Conservation (phyloP, 2,797 vertebrate species). For the Bradypodion ventrale region DNA sequence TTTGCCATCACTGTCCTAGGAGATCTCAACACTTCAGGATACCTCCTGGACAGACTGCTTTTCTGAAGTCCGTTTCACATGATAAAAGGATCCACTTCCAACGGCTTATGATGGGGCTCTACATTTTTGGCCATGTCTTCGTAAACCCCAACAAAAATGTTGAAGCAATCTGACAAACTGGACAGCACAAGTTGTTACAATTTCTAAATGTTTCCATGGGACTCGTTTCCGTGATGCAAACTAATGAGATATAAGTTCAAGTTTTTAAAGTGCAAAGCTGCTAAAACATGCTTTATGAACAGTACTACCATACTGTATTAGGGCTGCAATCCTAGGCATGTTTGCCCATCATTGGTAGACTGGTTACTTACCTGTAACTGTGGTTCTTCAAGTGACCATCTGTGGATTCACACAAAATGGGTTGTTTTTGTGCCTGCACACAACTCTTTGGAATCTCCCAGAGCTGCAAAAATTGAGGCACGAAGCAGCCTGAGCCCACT, state of each 20-base stretch:
- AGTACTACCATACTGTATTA: constrained; percentile 45
- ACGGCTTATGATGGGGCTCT: not conserved
- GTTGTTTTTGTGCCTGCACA: too few relatives aligned
- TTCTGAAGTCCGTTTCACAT: not conserved
- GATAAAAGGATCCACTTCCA: not conserved
- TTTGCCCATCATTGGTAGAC: not conserved
- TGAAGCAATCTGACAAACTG: not conserved
- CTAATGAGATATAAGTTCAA: constrained; percentile 48
- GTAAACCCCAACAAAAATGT: not conserved
- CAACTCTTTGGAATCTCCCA: too few relatives aligned
- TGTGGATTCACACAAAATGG: too few relatives aligned
- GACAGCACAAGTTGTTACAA: not conserved
- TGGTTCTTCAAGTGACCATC: too few relatives aligned
- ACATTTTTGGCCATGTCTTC: not conserved
- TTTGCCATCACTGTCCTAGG: too few relatives aligned
- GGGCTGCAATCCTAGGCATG: not conserved
- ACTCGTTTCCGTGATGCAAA: not conserved
- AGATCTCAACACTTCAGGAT: constrained; percentile 23
- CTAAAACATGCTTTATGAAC: constrained; percentile 41
- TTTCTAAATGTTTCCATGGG: not conserved
- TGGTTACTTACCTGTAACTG: too few relatives aligned
- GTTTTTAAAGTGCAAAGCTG: constrained; percentile 53
- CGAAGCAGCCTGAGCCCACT: too few relatives aligned
- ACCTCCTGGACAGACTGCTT: constrained; percentile 21
- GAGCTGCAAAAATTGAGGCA: too few relatives aligned